phyloP scores from a whole-genome alignment of 2,797 vertebrate species.

The Anguilla obscura region DNA sequence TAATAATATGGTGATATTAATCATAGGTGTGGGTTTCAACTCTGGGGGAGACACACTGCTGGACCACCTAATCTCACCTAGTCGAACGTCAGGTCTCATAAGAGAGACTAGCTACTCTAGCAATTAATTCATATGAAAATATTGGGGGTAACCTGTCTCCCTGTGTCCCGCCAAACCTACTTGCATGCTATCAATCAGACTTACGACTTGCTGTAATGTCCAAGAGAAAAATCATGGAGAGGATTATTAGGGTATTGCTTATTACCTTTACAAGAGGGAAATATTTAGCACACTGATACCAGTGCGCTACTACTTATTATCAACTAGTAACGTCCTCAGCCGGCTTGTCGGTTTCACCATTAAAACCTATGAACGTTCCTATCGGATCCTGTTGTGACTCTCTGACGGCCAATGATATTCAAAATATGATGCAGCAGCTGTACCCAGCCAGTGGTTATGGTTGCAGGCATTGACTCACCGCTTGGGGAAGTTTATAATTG shows the following conservation, averaged over 20 bases:
- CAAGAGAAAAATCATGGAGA: not conserved
- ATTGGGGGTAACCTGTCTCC: not conserved
- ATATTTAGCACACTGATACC: not conserved
- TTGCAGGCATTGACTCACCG: not conserved
- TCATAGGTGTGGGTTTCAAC: not conserved
- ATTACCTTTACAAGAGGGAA: not conserved
- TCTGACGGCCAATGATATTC: not conserved
- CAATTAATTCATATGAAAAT: constrained; percentile 2
- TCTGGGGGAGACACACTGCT: not conserved
- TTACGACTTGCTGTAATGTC: not conserved
- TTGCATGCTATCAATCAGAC: not conserved
- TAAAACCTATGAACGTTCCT: not conserved
- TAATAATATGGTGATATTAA: not conserved
- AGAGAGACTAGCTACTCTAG: not conserved
- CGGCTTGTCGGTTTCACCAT: not conserved
- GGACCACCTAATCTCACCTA: not conserved
- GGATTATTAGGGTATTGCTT: not conserved
- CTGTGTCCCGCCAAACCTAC: not conserved
- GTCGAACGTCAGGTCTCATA: not conserved
- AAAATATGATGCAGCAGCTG: not conserved
- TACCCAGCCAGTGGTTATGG: not conserved
- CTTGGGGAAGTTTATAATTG: not conserved
- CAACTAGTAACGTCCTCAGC: not conserved
- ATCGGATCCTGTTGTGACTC: not conserved
- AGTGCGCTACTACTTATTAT: not conserved